Evolutionary conservation across 2,797 vertebrate species (phyloP), one percentile per base, ranked within the genome.

Genomic region (Capromys pilorides): DNA sequence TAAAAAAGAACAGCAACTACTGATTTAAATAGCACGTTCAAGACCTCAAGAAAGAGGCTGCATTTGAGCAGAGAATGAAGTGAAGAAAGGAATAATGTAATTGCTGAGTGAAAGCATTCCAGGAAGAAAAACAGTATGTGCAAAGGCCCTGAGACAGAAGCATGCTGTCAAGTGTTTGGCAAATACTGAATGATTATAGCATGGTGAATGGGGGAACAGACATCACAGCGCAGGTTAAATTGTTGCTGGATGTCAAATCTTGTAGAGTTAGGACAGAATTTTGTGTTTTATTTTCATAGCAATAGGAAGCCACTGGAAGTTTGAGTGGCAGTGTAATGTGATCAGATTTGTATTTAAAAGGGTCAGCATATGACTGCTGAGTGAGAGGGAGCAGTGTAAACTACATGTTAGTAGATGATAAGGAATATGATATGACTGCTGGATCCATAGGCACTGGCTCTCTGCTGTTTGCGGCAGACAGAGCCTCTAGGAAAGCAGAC

Each of bases 61-160:
- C 73, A 95, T 67, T 13, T 86, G 57, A 88, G 14, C 59, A 86
- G 79, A 83, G 45, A 89, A 75, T 18, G 92, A 73, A 51, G 24
- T 51, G 10, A 51, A 69, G 80, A 24, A 54, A 28, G 11, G 6
- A 86, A 6, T 2, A 13, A 39, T 21, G 31, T 59, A 41, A 86
- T 12, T 59, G 24, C 86, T 69, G 59, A 73, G 22, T 61, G 62
- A 85, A 57, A 51, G 51, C 57, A 78, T 82, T 77, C 31, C 61
- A 78, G 33, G 84, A 41, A 81, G 12, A 66, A 8, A 45, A 95
- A 62, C 5, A 75, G 18, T 18, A 26, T 57, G 36, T 67, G 14
- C 33, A 86, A 88, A 82, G 41, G 16, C 12, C n/a, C 45, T 39
- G 9, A 81, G 77, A 51, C 51, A 82, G n/a, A 67, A 39, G 66